Evolutionary conservation across 2,888 invertebrate genomes (phyloP), one percentile per base, ranked within the genome.

Genomic region (Tachina lurida): DNA sequence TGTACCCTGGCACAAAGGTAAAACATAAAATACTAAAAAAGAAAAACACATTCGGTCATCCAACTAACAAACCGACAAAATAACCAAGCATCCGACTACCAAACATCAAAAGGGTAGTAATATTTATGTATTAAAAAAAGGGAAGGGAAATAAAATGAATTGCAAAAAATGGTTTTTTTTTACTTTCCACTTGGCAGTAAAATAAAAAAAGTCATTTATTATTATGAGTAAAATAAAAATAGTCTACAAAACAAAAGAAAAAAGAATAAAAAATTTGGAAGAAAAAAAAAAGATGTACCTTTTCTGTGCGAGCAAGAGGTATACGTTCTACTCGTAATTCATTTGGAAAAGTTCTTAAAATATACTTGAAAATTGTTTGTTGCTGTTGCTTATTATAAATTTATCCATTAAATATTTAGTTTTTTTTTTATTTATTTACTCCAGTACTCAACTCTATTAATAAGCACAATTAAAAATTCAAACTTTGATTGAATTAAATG

Each of bases 81-180:
- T 49, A 67, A 67, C 22, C 58, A 15, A 67, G 58, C 65, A 56
- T 60, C 60, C 52, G 67, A 54, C 60, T 47, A n/a, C 12, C 49
- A 67, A 67, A 68, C 74, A 68, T 49, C 65, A 74, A 67, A 67
- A 80, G 39, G 67, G 49, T 31, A 31, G 67, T 31, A 58, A 74
- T 54, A 74, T 31, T 31, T 47, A 41, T n/a, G 45, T 39, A 54
- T n/a, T 19, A 12, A 70, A 62, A 65, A 49, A 41, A 17, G 17
- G 17, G 17, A 3, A 52, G 17, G n/a, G 67, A 60, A 67, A 43
- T 52, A 74, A 74, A 60, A 52, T n/a, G 5, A 10, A 65, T 67
- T 47, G 13, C 3, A 47, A 74, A 80, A 80, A 70, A 62, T 4
- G 10, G 9, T 12, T 17, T n/a, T 22, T 12, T 31, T 15, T 19